Percentiles rank a stretch among this genome's conserved stretches.
Evolutionary conservation across 2,888 invertebrate species (phyloP).

Genomic region (Protodeltote pygarga): DNA sequence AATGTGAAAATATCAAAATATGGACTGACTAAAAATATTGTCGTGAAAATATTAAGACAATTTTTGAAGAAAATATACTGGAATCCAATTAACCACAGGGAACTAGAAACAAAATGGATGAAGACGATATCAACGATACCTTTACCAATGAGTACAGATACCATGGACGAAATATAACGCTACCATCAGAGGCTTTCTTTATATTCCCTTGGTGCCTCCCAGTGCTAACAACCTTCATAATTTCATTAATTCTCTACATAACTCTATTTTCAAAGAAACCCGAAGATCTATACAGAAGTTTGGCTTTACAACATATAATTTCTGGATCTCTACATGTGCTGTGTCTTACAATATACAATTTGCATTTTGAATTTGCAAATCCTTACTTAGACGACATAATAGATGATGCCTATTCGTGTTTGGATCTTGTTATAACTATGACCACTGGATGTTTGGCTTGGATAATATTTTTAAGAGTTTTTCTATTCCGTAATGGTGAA

Average conservation of each 20-base stretch:
- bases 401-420: conserved; percentile 5
- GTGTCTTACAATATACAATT: conserved; percentile 22
- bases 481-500: conserved; percentile 41
- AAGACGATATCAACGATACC: neutral
- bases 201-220: conserved; percentile 11
- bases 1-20: neutral
- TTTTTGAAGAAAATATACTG: neutral
- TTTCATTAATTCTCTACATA: conserved; percentile 16
- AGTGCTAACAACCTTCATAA: conserved; percentile 1
- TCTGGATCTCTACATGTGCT: conserved; percentile 24
- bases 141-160: neutral
- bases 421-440: conserved; percentile 38
- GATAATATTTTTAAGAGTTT: conserved; percentile 47
- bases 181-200: neutral
- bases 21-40: neutral
- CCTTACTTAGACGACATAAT: neutral
- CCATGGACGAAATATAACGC: conserved; percentile 10
- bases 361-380: too few relatives aligned
- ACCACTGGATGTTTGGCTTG: conserved; percentile 35
- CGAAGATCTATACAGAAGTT: conserved; percentile 24
- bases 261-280: conserved; percentile 15
- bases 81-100: too few relatives aligned
- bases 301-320: conserved; percentile 38
- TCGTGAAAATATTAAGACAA: neutral
- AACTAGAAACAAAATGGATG: neutral